phyloP scores from a whole-genome alignment of 2,113 vertebrate species.

The Gambusia affinis region DNA sequence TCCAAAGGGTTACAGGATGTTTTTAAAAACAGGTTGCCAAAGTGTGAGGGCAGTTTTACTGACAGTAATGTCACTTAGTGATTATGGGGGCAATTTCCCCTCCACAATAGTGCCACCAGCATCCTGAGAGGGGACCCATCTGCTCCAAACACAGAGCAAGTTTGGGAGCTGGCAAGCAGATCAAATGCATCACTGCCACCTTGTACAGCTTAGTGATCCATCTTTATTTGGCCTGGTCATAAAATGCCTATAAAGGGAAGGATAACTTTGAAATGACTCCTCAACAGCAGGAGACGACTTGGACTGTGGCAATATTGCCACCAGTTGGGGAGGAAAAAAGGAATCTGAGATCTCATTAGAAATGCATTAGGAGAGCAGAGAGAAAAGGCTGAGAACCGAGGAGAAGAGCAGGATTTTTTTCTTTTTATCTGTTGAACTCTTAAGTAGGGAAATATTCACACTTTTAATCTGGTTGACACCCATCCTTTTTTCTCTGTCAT shows the following conservation, averaged over 20 bases:
- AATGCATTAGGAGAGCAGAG: constrained; percentile 66
- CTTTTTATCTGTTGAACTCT: constrained; percentile 54
- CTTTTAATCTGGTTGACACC: constrained; percentile 36
- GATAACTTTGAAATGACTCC: constrained; percentile 62
- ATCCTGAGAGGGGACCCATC: constrained; percentile 49
- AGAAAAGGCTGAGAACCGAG: constrained; percentile 28
- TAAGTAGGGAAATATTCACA: constrained; percentile 52
- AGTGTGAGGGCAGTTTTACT: constrained; percentile 20
- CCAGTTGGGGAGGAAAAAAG: constrained; percentile 37
- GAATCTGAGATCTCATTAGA: constrained; percentile 65
- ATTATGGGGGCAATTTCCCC: constrained; percentile 39
- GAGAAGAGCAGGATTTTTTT: constrained; percentile 42
- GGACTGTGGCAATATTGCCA: constrained; percentile 40
- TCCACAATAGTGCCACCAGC: constrained; percentile 31
- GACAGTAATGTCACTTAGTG: constrained; percentile 39
- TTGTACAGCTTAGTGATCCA: constrained; percentile 42
- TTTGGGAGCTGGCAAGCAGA: constrained; percentile 25
- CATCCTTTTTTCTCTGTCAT: constrained; percentile 10
- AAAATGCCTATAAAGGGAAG: constrained; percentile 54
- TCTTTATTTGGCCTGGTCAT: constrained; percentile 61
- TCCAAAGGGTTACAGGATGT: not conserved
- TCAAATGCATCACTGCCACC: constrained; percentile 61
- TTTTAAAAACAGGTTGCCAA: constrained; percentile 33
- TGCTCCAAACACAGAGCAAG: constrained; percentile 39
- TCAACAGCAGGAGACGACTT: constrained; percentile 32